phyloP scores from a whole-genome alignment of 2,888 invertebrate species.

The Magallana nippona region DNA sequence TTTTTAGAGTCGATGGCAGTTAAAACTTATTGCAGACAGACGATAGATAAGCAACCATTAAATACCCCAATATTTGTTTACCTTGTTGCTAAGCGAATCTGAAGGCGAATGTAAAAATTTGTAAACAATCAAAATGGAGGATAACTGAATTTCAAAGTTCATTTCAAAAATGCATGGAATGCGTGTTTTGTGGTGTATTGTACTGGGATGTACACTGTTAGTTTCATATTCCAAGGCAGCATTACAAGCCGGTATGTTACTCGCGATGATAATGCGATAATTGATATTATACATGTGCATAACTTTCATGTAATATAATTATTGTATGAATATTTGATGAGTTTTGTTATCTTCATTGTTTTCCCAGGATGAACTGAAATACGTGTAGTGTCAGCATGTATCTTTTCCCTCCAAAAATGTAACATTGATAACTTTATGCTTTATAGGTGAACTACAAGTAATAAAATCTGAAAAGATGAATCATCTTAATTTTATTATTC shows the following conservation, averaged over 20 bases:
- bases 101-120: neutral
- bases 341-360: neutral
- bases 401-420: too few relatives aligned
- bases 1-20: too few relatives aligned
- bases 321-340: neutral
- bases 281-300: neutral
- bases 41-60: too few relatives aligned
- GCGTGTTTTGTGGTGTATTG: neutral
- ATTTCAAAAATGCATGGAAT: neutral
- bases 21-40: too few relatives aligned
- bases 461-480: too few relatives aligned
- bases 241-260: neutral
- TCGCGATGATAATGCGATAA: neutral
- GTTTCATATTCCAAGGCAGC: neutral
- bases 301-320: neutral
- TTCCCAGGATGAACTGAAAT: too few relatives aligned
- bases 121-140: conserved; percentile 18
- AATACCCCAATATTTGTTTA: neutral
- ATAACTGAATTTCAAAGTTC: neutral
- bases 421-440: too few relatives aligned
- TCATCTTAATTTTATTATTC: too few relatives aligned
- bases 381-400: too few relatives aligned
- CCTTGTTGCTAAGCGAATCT: conserved; percentile 9
- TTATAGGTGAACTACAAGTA: too few relatives aligned
- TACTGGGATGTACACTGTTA: neutral